phyloP scores from a whole-genome alignment of 2,888 invertebrate species.

The Atherix ibis region DNA sequence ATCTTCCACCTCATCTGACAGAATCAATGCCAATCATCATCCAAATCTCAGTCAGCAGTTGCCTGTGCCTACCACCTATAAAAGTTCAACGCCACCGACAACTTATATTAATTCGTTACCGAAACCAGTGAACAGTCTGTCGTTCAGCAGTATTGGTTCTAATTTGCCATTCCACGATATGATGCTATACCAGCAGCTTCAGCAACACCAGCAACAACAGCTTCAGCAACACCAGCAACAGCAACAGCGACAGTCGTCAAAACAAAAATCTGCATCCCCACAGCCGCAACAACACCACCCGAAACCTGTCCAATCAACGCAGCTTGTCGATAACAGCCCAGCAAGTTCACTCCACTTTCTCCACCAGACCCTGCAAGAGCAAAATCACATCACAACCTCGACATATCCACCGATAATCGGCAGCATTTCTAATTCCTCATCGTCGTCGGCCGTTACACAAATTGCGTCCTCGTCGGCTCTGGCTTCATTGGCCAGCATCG shows the following conservation, averaged over 20 bases:
- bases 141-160: slow-evolving; percentile 6
- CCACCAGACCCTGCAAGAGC: slow-evolving; percentile 2
- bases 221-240: neutral
- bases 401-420: neutral
- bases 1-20: slow-evolving; percentile 7
- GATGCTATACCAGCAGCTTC: slow-evolving; percentile 12
- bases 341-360: too few species aligned
- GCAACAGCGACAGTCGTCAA: slow-evolving; percentile 1
- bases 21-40: too few species aligned
- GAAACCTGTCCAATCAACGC: slow-evolving; percentile 6
- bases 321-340: slow-evolving; percentile 1
- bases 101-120: slow-evolving; percentile 4
- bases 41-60: slow-evolving; percentile 2
- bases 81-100: slow-evolving; percentile 6
- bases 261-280: too few species aligned
- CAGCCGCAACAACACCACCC: neutral
- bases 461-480: neutral
- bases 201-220: slow-evolving; percentile 8
- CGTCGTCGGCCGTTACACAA: too few species aligned
- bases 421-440: too few species aligned
- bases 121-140: slow-evolving; percentile 7
- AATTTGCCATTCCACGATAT: slow-evolving; percentile 11
- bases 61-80: slow-evolving; percentile 2
- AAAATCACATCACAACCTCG: neutral
- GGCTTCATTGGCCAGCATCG: neutral